Evolutionary conservation across 2,113 vertebrate genomes (phyloP), one percentile per base, ranked within the genome.

Genomic region (Equus przewalskii): DNA sequence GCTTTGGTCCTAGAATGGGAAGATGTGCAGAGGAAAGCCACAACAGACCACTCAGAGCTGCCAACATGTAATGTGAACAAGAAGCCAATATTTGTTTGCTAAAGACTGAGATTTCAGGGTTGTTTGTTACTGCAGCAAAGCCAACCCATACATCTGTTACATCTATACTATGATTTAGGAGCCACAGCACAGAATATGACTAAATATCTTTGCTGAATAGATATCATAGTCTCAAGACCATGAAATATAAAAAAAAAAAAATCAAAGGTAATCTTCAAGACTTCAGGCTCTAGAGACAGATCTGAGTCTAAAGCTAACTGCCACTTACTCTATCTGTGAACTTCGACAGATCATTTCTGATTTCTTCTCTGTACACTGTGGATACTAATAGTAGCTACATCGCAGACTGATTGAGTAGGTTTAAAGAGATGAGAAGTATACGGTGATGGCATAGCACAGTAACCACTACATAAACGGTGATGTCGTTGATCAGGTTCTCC

Each of bases 121-220:
- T 78, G 6, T n/a, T 60, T 65, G 33, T 84, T 79, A 62, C 64
- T 79, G 30, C 22, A 58, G 46, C 10, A 85, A 94, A 70, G 3
- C 12, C 33, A 69, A 80, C 28, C 24, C 33, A 41, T 41, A 51
- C 6, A 21, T n/a, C 18, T 72, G 26, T 58, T 67, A 41, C 3
- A 69, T 58, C 69, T 60, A 14, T 26, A 49, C n/a, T 56, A 5
- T 75, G 44, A 75, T 44, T 60, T 64, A 86, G 56, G 11, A 76
- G 2, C 12, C 49, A 4, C 16, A 78, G 6, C 73, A n/a, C 41
- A 22, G 36, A 84, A n/a, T 15, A 51, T 60, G 8, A 76, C 7
- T 81, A 69, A 89, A 72, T 58, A 67, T 13, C 79, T 72, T 62
- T 79, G 21, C 51, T 69, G n/a, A 78, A 83, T 65, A 90, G 75